Evolutionary conservation across 2,888 invertebrate genomes (phyloP).

Genomic region (Pseudococcus viburni): DNA sequence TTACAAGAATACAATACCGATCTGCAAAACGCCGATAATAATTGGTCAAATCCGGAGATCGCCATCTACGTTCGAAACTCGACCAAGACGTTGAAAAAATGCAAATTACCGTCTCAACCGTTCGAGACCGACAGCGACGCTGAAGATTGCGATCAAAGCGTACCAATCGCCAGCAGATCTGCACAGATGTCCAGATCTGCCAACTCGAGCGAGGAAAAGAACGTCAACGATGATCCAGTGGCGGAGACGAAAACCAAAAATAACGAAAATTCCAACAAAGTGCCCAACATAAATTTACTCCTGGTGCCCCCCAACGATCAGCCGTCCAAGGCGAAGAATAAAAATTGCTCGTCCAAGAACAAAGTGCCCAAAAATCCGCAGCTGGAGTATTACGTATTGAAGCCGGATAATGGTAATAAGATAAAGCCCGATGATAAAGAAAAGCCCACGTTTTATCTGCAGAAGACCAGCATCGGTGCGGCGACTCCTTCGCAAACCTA

Average conservation of each 20-base stretch:
- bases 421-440: neutral
- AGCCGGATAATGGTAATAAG: constrained; percentile 58
- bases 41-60: constrained; percentile 40
- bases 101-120: neutral
- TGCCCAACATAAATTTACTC: constrained; percentile 62
- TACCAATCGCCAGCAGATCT: constrained; percentile 16
- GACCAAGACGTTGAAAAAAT: constrained; percentile 16
- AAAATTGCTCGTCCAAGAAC: constrained; percentile 1
- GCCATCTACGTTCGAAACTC: constrained; percentile 50
- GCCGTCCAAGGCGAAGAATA: constrained; percentile 1
- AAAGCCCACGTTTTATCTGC: constrained; percentile 25
- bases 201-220: neutral
- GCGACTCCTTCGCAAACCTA: constrained; percentile 23
- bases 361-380: constrained; percentile 35
- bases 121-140: neutral
- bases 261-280: constrained; percentile 14
- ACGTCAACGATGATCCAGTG: neutral
- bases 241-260: neutral
- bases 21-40: constrained; percentile 48
- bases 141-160: neutral
- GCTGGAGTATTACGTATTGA: constrained; percentile 57
- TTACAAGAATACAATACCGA: constrained; percentile 58
- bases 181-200: neutral
- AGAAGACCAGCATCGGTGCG: constrained; percentile 33
- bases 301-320: constrained; percentile 58